Evolutionary conservation across 2,797 vertebrate species (phyloP).

Genomic region (Cheirogaleus major): DNA sequence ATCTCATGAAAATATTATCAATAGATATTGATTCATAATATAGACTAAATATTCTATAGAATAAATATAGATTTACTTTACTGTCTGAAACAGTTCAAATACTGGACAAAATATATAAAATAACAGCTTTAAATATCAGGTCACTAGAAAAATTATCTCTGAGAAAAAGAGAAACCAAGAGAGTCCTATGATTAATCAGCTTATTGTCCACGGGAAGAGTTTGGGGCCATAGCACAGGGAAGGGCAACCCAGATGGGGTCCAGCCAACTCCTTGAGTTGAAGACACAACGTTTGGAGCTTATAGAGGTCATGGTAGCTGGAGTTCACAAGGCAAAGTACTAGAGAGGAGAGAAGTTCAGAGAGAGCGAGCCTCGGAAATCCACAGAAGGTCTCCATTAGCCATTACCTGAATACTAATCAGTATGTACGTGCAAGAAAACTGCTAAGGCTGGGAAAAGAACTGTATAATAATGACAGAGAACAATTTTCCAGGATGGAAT

Average conservation of each 20-base stretch:
- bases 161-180: background rate
- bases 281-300: background rate
- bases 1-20: background rate
- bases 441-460: background rate
- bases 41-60: too few species aligned
- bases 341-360: background rate
- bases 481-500: background rate
- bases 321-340: background rate
- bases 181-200: background rate
- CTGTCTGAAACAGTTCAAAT: background rate
- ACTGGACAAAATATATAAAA: background rate
- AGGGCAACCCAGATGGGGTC: background rate
- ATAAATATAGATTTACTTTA: background rate
- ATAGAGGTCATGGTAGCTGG: background rate
- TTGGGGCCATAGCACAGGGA: background rate
- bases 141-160: background rate
- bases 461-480: background rate
- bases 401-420: background rate
- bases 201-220: background rate
- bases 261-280: background rate
- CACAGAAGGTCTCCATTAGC: background rate
- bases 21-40: background rate
- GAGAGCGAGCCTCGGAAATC: background rate
- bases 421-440: background rate
- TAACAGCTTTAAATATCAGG: background rate